These are phyloP conservation scores for Talpa occidentalis DNA, from an alignment of 2,113 vertebrate genomes.

Conservation along the genomic window DNA sequence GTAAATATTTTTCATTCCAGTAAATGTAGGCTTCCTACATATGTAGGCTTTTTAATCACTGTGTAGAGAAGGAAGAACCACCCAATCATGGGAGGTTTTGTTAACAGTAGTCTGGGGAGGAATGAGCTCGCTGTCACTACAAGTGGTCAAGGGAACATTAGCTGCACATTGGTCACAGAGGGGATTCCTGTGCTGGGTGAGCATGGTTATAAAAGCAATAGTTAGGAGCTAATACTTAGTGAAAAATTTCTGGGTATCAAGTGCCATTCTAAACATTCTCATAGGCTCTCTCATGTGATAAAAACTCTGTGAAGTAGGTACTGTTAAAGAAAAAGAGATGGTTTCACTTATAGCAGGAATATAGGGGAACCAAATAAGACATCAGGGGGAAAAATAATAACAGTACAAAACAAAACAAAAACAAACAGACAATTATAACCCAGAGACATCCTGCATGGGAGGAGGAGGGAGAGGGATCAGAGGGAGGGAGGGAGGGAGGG, in stretches of 20 bases:
- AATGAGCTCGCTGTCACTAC: neutral
- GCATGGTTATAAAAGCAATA: neutral
- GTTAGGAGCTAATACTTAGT: neutral
- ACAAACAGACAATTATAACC: no score
- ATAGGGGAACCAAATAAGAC: no score
- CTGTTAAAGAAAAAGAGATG: no score
- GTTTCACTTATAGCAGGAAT: no score
- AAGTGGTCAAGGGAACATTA: neutral
- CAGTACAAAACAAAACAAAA: no score
- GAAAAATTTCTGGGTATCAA: neutral
- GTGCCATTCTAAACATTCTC: neutral
- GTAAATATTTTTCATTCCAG: neutral
- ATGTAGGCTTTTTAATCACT: neutral
- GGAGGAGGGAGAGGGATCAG: no score
- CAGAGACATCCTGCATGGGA: no score
- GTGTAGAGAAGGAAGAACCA: neutral
- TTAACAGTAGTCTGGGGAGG: neutral
- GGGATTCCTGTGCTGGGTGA: neutral
- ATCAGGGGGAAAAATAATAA: no score
- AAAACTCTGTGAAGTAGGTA: neutral
- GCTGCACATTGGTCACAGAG: fast-evolving
- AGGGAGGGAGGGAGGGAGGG: no score
- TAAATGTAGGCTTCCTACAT: no score
- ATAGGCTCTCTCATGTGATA: neutral
- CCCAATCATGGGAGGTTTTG: neutral